These are phyloP conservation scores for Axis porcinus DNA, from an alignment of 2,113 vertebrate genomes.

Conservation along the genomic window DNA sequence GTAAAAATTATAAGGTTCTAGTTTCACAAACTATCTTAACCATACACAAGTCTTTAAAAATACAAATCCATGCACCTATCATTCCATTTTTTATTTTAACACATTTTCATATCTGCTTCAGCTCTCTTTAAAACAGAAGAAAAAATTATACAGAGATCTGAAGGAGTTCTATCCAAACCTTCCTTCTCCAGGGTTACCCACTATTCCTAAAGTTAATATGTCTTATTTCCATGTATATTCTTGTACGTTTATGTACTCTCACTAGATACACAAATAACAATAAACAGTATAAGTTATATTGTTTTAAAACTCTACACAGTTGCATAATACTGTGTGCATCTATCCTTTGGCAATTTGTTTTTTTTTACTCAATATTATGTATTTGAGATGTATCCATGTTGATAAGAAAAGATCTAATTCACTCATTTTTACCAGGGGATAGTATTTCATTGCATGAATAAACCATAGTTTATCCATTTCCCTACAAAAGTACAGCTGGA, in stretches of 20 bases:
- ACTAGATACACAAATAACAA: background rate
- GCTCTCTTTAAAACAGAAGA: background rate
- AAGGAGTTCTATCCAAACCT: background rate
- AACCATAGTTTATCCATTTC: background rate
- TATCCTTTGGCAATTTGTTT: background rate
- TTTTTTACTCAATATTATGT: background rate
- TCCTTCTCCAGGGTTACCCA: background rate
- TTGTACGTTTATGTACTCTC: background rate
- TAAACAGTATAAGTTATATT: background rate
- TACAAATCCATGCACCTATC: background rate
- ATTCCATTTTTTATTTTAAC: background rate
- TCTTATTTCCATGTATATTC: background rate
- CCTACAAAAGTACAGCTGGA: background rate
- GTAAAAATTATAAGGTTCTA: background rate
- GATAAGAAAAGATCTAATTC: background rate
- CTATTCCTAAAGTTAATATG: background rate
- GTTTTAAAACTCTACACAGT: background rate
- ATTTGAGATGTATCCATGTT: background rate
- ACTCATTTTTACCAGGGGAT: background rate
- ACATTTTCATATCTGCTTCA: background rate
- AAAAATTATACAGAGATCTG: background rate
- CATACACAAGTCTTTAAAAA: background rate
- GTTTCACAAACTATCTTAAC: background rate
- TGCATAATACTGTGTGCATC: background rate
- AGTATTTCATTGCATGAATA: conserved; percentile 21